Base-by-base conservation (phyloP, 2,113 vertebrate genomes). In the Chionodraco myersi region DNA sequence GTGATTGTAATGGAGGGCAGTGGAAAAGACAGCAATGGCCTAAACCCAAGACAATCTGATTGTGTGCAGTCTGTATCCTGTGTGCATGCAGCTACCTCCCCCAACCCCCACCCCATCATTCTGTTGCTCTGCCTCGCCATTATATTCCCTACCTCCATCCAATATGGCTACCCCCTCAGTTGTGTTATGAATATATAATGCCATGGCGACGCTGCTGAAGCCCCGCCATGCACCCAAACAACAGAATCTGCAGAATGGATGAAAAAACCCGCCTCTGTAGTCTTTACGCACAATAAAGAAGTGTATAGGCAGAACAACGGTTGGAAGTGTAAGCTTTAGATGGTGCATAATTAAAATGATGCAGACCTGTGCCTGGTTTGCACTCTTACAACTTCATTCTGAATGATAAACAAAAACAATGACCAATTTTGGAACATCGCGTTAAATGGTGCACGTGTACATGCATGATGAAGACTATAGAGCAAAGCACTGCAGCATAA, bases 151-250 rank as follows among this genome's bases (percentile, higher is more conserved):
- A 81, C 48, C 85, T 63, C 72, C 71, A 91, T 89, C 89, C 93
- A 95, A 95, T 79, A 88, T 86, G 86, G 90, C 88, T 51, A 68
- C 79, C 64, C 61, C 61, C 75, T 86, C 86, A 65, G 86, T 75
- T 77, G 88, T 88, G 81, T 92, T 93, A 88, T 92, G 92, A 92
- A 93, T 92, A 88, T 92, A 86, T 88, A 89, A 92, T 82, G 59
- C 6, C 12, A 47, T 49, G 63, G 23, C 9, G 74, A 82, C 76
- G 79, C 49, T 71, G 67, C 34, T 47, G 72, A 69, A 64, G 72
- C 49, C 77, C 72, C 57, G 74, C 36, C 36, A 41, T 41, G 1
- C 60, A 65, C 2, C 48, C 59, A 72, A 1, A 21, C 15, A 68
- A 18, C 62, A 59, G 36, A 69, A 54, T 26, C 54, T 72, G 65